Percentiles rank a stretch among this genome's conserved stretches.
phyloP scores from a whole-genome alignment of 2,113 vertebrate species.

The Genyomyrus donnyi region DNA sequence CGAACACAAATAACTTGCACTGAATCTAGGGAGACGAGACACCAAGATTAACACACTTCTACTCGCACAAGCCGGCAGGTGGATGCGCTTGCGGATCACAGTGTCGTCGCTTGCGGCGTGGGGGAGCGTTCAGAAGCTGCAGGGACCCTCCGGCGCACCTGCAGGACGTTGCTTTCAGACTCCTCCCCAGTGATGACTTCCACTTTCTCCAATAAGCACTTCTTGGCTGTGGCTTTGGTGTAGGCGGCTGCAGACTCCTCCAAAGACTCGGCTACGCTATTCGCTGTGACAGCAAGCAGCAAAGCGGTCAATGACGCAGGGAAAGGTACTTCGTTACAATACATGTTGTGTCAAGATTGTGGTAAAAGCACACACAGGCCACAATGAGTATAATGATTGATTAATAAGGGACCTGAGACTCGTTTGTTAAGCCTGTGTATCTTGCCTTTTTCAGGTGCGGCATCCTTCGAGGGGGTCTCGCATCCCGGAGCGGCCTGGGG shows the following conservation, averaged over 20 bases:
- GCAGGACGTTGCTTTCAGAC: slow-evolving; percentile 73
- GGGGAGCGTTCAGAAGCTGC: background rate
- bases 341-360: background rate
- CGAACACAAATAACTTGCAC: slow-evolving; percentile 97
- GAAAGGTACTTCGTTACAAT: background rate
- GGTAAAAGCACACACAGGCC: background rate
- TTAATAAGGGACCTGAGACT: background rate
- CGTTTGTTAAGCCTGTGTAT: background rate
- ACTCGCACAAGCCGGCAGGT: too few relatives aligned
- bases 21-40: slow-evolving; percentile 72
- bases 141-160: slow-evolving; percentile 49
- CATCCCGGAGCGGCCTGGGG: slow-evolving; percentile 55
- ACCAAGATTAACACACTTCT: background rate
- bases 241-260: slow-evolving; percentile 78
- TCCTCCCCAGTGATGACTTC: slow-evolving; percentile 80
- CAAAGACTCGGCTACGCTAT: slow-evolving; percentile 68
- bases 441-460: slow-evolving; percentile 69
- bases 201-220: slow-evolving; percentile 72
- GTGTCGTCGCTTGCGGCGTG: background rate
- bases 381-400: background rate
- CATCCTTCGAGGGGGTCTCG: slow-evolving; percentile 64
- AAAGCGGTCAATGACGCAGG: background rate
- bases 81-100: background rate
- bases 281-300: slow-evolving; percentile 42
- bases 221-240: slow-evolving; percentile 72